Evolutionary conservation across 2,888 invertebrate genomes (phyloP).

Genomic region (Nomada flava): DNA sequence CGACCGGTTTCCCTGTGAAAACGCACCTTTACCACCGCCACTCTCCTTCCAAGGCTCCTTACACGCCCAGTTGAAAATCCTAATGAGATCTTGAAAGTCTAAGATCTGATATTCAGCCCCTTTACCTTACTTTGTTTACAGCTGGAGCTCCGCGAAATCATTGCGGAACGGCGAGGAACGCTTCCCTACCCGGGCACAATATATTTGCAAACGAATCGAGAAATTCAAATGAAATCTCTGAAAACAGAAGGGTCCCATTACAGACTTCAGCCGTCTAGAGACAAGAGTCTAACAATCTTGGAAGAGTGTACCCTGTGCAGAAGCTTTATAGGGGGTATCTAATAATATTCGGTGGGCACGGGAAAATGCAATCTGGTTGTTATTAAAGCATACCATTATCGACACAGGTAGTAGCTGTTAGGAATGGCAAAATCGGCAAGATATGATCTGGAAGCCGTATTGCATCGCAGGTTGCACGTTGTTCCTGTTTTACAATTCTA

Average conservation of each 20-base stretch:
- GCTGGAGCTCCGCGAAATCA: slow-evolving; percentile 47
- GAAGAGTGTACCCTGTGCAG: neutral
- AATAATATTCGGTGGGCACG: no score
- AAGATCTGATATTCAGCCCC: slow-evolving; percentile 61
- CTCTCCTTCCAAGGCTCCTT: neutral
- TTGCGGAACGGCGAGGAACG: slow-evolving; percentile 41
- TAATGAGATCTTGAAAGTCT: slow-evolving; percentile 64
- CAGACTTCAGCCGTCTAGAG: neutral
- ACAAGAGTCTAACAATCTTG: neutral
- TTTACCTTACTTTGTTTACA: slow-evolving; percentile 62
- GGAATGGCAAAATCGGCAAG: neutral
- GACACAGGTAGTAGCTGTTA: neutral
- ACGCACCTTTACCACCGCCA: slow-evolving; percentile 29
- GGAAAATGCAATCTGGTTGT: neutral
- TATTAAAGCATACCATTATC: slow-evolving; percentile 17
- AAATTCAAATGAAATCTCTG: slow-evolving; percentile 46
- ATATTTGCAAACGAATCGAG: slow-evolving; percentile 59
- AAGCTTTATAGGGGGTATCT: no score
- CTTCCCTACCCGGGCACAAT: slow-evolving; percentile 38
- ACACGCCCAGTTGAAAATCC: slow-evolving; percentile 53
- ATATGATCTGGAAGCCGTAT: neutral
- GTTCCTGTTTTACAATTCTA: slow-evolving; percentile 37
- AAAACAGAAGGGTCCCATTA: slow-evolving; percentile 9
- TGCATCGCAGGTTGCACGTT: slow-evolving; percentile 24
- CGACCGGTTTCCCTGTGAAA: slow-evolving; percentile 22